phyloP scores from a whole-genome alignment of 2,888 invertebrate genomes.

The Ommatoiulus sabulosus region DNA sequence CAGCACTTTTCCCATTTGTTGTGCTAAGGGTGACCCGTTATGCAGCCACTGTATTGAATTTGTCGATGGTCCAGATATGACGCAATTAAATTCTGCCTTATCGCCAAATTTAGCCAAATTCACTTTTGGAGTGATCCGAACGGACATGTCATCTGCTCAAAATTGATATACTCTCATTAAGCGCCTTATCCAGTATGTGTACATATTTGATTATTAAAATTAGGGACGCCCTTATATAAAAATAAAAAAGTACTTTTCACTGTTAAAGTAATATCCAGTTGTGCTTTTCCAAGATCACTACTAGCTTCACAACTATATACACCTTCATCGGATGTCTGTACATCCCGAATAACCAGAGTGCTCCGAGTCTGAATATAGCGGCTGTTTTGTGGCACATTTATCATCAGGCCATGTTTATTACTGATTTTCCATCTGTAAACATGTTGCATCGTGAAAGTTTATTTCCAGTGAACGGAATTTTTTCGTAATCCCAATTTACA shows the following conservation, averaged over 20 bases:
- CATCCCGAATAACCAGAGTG: neutral
- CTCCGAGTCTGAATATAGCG: slow-evolving; percentile 66
- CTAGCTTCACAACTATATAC: slow-evolving; percentile 18
- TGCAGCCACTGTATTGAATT: slow-evolving; percentile 35
- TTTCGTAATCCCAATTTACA: no score
- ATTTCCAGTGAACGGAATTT: no score
- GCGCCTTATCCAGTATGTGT: no score
- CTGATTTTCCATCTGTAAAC: neutral
- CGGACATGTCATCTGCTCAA: neutral
- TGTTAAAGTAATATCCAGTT: neutral
- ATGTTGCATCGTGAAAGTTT: no score
- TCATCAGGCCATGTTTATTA: neutral
- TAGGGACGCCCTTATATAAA: no score
- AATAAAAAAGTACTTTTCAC: neutral
- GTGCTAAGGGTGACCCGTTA: slow-evolving; percentile 4
- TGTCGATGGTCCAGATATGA: neutral
- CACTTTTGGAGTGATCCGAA: neutral
- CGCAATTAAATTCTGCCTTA: slow-evolving; percentile 41
- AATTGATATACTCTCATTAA: neutral
- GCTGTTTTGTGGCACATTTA: neutral
- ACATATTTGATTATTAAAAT: no score
- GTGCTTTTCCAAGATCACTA: slow-evolving; percentile 39
- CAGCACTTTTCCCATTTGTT: neutral
- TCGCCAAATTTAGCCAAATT: neutral
- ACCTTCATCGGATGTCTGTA: neutral